A percentile compares a stretch with the other conserved stretches of the same genome.
These are phyloP conservation scores for Apogon talboti DNA, from an alignment of 2,797 vertebrate genomes.

Conservation along the genomic window DNA sequence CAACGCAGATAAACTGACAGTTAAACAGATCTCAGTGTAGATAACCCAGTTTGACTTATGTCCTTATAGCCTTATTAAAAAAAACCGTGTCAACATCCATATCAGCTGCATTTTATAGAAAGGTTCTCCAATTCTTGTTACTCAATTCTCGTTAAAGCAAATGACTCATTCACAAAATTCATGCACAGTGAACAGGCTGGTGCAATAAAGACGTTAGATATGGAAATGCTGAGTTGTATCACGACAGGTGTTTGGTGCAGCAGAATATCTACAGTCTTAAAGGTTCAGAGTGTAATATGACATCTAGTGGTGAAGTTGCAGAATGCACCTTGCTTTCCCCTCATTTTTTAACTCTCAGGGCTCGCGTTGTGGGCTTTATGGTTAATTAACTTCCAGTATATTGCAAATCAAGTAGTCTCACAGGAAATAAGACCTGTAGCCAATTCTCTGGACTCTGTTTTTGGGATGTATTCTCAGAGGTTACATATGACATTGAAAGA, in stretches of 20 bases:
- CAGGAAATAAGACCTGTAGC: no score
- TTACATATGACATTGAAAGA: no score
- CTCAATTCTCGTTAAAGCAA: neutral
- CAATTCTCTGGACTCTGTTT: no score
- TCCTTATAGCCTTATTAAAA: neutral
- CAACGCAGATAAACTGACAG: slow-evolving; percentile 1
- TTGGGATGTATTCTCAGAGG: no score
- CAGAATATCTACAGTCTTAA: no score
- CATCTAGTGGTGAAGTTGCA: no score
- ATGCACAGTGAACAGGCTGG: neutral
- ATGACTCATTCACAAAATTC: slow-evolving; percentile 9
- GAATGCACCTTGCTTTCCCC: no score
- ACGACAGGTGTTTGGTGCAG: neutral
- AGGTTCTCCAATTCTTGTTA: slow-evolving; percentile 2
- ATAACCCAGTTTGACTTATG: slow-evolving; percentile 6
- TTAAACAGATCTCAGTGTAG: slow-evolving; percentile 20
- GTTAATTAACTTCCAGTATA: no score
- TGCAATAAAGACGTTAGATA: slow-evolving; percentile 12
- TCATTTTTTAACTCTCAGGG: no score
- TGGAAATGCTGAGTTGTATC: neutral
- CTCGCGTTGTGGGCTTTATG: no score
- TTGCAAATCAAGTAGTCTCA: no score
- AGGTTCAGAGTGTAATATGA: no score
- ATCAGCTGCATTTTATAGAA: slow-evolving; percentile 11
- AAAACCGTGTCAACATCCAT: slow-evolving; percentile 9